Percentiles rank a stretch among this genome's conserved stretches.
Evolutionary conservation across 2,888 invertebrate species (phyloP).

Genomic region (Trilocha varians): DNA sequence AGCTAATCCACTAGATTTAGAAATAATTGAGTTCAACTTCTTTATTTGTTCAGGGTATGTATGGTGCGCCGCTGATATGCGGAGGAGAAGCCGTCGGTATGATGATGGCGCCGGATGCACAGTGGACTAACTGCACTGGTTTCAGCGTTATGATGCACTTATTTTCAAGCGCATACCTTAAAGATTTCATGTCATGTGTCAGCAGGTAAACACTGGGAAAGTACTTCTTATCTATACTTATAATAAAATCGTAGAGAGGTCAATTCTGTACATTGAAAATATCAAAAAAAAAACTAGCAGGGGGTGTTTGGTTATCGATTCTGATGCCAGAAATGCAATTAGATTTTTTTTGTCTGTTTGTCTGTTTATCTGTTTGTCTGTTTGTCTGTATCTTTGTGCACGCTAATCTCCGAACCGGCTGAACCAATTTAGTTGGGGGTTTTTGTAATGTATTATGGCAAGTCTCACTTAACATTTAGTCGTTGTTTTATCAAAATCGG

Average conservation of each 20-base stretch:
- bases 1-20: too few species aligned
- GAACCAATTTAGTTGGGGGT: too few species aligned
- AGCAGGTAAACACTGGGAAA: constrained; percentile 23
- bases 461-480: too few species aligned
- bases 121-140: constrained; percentile 61
- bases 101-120: constrained; percentile 56
- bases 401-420: too few species aligned
- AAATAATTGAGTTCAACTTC: not conserved
- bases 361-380: too few species aligned
- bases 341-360: too few species aligned
- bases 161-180: constrained; percentile 23
- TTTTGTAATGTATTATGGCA: too few species aligned
- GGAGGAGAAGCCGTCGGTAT: constrained; percentile 36
- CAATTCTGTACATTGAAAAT: not conserved
- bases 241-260: not conserved
- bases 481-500: too few species aligned
- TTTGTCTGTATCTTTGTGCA: too few species aligned
- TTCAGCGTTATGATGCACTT: constrained; percentile 38
- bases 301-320: too few species aligned
- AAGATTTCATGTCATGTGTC: constrained; percentile 36
- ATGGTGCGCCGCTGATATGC: constrained; percentile 52
- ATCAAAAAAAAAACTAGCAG: not conserved
- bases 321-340: too few species aligned
- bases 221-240: not conserved
- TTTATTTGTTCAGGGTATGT: constrained; percentile 45